Evolutionary conservation across 2,113 vertebrate species (phyloP), one percentile per base, ranked within the genome.

Genomic region (Rhea pennata): DNA sequence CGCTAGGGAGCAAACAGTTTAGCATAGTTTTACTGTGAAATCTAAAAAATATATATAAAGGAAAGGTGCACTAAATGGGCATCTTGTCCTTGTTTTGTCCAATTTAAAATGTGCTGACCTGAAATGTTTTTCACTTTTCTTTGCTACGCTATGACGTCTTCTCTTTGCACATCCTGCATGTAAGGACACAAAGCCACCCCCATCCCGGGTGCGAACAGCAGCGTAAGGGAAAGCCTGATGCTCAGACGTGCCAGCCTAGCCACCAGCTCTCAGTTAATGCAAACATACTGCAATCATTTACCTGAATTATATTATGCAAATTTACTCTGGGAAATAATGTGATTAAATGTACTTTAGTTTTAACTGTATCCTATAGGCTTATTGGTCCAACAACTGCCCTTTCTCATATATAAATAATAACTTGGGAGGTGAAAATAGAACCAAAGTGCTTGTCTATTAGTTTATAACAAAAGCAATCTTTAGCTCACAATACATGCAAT

Each of bases 251-350:
- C 76, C 59, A 0, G 0, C 26, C 27, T 58, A 91, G 51, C 58
- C 20, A 36, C 22, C 2, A 0, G n/a, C 4, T 42, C 3, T 0
- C 48, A 44, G 29, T 50, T 58, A 93, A 82, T 56, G 29, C 15
- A 84, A 64, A 78, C 6, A 51, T 17, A 64, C 4, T 36, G 20
- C 33, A 81, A 26, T 36, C 40, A 53, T 92, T 87, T 82, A 27
- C 62, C 79, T 85, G 26, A 82, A 94, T 50, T 36, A 65, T 9
- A 53, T 84, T 21, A 88, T 36, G n/a, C 48, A 71, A 58, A 85
- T 75, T 17, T 80, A 67, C 36, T 44, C 33, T n/a, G 44, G 66
- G 29, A 91, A 91, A 89, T 40, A 70, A 42, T 5, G 9, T 0
- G 0, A 62, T 82, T 75, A 80, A 33, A 14, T 72, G 84, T 77